Base-by-base conservation (phyloP, 2,113 vertebrate genomes). In the Opisthocomus hoazin region DNA sequence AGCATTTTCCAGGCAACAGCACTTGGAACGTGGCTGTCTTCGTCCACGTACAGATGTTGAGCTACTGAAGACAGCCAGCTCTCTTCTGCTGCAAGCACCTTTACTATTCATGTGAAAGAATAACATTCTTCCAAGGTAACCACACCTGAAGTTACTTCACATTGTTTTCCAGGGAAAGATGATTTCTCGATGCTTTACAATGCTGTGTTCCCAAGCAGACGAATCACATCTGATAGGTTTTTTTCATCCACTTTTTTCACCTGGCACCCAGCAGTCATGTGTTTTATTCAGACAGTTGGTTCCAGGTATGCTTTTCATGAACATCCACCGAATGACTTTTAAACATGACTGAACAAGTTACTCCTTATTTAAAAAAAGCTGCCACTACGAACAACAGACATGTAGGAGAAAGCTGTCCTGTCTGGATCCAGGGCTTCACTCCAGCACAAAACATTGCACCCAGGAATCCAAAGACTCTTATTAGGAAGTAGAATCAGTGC, bases 21-120 rank as follows among this genome's bases (percentile, higher is more conserved):
- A 41, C 30, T 61, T 57, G 60, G 56, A 81, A 77, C 0, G 6
- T 15, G 32, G 15, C 74, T 46, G 22, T 32, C 74, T 76, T 70
- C 27, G 0, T 51, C 53, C 11, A 12, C 0, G 1, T n/a, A 32
- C 10, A 57, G 41, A 41, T 4, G 8, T 1, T 16, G 50, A 85
- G 53, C 34, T 85, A 37, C 41, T 15, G 73, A 26, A 92, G 34
- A 61, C 57, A 69, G 53, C 11, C 65, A 75, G 12, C 22, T 79
- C 54, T 81, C 70, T 81, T 69, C n/a, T 81, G 61, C 39, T 63
- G 48, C 18, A 34, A 50, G 17, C 48, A 78, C 41, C 26, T 87
- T n/a, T 23, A 61, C 17, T 53, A 64, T 11, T 65, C 43, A 14
- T 14, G 13, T 27, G 51, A 73, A 29, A 37, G 16, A 90, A 86